Evolutionary conservation across 2,888 invertebrate species (phyloP).

Genomic region (Ethmia dodecea): DNA sequence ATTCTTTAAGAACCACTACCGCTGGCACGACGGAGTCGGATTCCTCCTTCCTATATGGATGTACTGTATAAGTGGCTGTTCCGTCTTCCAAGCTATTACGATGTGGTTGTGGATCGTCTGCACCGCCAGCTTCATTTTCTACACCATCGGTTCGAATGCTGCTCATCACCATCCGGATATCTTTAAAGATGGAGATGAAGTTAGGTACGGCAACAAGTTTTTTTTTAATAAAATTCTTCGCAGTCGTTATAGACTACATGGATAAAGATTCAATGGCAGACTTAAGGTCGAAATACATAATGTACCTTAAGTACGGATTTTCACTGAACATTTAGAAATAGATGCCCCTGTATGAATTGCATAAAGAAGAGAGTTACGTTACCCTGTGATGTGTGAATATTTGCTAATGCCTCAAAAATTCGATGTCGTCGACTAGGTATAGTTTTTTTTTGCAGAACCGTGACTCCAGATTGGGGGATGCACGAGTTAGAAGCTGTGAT

Average conservation of each 20-base stretch:
- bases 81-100: conserved; percentile 42
- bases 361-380: too few species aligned
- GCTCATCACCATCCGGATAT: conserved; percentile 90
- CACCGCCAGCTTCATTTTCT: conserved; percentile 79
- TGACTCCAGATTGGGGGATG: conserved; percentile 84
- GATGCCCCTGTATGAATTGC: too few species aligned
- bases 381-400: neutral
- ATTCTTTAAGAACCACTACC: conserved; percentile 42
- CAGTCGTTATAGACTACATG: too few species aligned
- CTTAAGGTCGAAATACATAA: too few species aligned
- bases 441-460: conserved; percentile 43
- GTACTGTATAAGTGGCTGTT: conserved; percentile 43
- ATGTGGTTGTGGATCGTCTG: conserved; percentile 77
- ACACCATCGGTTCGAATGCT: conserved; percentile 81
- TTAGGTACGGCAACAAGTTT: too few species aligned
- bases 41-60: conserved; percentile 60
- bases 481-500: conserved; percentile 86
- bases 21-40: conserved; percentile 50
- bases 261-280: too few species aligned
- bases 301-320: too few species aligned
- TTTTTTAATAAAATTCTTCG: too few species aligned
- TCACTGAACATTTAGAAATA: too few species aligned
- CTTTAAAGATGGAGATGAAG: conserved; percentile 87
- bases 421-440: neutral
- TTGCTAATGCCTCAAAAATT: neutral